These are phyloP conservation scores for Leptodactylus fallax DNA, from an alignment of 2,797 vertebrate species.

Conservation along the genomic window DNA sequence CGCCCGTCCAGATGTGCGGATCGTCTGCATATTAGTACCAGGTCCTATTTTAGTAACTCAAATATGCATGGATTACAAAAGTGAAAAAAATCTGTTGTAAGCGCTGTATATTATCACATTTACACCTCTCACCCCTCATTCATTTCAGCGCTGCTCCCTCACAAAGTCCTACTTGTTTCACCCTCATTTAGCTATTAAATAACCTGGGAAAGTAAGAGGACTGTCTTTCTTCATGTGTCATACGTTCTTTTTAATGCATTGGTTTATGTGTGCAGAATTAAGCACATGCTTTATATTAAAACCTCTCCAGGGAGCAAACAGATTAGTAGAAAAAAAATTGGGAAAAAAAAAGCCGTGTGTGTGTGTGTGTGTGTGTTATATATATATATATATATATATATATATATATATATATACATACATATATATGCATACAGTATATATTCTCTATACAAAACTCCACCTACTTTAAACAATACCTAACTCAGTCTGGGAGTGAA, in stretches of 20 bases:
- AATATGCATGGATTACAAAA: conserved; percentile 3
- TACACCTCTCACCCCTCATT: conserved; percentile 25
- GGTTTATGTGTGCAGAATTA: conserved; percentile 20
- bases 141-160: not conserved
- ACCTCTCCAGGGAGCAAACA: not conserved
- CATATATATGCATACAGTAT: too few relatives aligned
- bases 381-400: too few relatives aligned
- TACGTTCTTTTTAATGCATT: not conserved
- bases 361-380: too few relatives aligned
- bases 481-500: too few relatives aligned
- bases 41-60: not conserved
- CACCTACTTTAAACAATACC: too few relatives aligned
- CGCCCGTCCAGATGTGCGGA: not conserved
- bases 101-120: conserved; percentile 22
- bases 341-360: not conserved
- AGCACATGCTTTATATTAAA: conserved; percentile 31
- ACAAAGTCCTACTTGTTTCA: conserved; percentile 9
- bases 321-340: not conserved
- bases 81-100: conserved; percentile 1
- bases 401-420: too few relatives aligned
- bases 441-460: too few relatives aligned
- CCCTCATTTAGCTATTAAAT: conserved; percentile 13
- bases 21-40: not conserved
- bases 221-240: conserved; percentile 28
- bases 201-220: not conserved